Evolutionary conservation across 2,113 vertebrate species (phyloP).

Genomic region (Carlito syrichta): DNA sequence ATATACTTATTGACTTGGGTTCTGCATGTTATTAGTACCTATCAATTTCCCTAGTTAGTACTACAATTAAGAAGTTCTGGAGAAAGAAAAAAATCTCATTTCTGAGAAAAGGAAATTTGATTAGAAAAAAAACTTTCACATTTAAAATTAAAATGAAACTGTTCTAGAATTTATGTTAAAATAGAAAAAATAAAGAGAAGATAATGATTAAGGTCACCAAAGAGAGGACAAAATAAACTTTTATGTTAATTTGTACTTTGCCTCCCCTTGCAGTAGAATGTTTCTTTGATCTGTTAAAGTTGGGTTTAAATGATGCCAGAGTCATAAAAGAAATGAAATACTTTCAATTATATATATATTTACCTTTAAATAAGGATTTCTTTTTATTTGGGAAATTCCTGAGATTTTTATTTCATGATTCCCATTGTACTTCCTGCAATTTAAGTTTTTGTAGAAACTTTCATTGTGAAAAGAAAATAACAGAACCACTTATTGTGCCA

Average conservation of each 20-base stretch:
- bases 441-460: constrained; percentile 5
- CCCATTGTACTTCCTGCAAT: background rate
- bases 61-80: no score
- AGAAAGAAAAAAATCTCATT: background rate
- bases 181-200: background rate
- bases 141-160: constrained; percentile 35
- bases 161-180: background rate
- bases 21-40: no score
- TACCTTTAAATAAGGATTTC: constrained; percentile 3
- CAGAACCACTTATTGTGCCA: background rate
- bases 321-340: background rate
- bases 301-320: constrained; percentile 4
- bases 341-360: background rate
- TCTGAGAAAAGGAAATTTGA: background rate
- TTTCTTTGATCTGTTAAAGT: background rate
- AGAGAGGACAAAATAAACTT: background rate
- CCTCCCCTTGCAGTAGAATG: background rate
- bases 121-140: background rate
- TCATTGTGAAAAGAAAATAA: constrained; percentile 4
- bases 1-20: no score
- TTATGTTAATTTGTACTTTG: background rate
- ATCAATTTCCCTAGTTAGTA: no score
- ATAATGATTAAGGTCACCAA: background rate
- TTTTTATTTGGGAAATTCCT: background rate
- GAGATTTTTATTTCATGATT: constrained; percentile 7